Conservation (phyloP, 2,888 invertebrate species). For the Parnassius orleans region DNA sequence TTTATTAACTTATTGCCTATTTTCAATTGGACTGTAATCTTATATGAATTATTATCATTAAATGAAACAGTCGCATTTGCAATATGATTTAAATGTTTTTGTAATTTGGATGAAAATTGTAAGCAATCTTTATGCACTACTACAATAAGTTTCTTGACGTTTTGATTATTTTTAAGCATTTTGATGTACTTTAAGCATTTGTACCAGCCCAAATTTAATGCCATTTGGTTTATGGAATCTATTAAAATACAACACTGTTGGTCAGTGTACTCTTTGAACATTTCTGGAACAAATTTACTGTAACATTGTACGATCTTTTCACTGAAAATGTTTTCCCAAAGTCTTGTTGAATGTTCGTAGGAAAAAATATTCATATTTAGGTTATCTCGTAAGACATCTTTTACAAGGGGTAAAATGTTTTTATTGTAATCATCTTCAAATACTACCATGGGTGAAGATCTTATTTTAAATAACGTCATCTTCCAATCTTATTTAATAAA, state of each 20-base stretch:
- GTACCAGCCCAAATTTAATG: constrained; percentile 59
- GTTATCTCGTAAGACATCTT: constrained; percentile 45
- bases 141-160: constrained; percentile 55
- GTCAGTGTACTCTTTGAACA: constrained; percentile 38
- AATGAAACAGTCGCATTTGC: constrained; percentile 59
- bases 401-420: constrained; percentile 54
- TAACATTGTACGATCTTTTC: constrained; percentile 42
- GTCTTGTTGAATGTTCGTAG: constrained; percentile 56
- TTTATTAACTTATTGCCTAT: constrained; percentile 77
- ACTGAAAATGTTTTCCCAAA: constrained; percentile 58
- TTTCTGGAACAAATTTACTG: constrained; percentile 43
- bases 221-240: constrained; percentile 72
- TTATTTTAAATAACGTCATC: constrained; percentile 63
- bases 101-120: constrained; percentile 56
- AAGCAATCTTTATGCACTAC: constrained; percentile 77
- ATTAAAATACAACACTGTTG: constrained; percentile 54
- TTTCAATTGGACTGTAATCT: constrained; percentile 64
- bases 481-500: background rate
- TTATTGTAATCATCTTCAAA: constrained; percentile 63
- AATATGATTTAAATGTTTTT: constrained; percentile 70
- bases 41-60: constrained; percentile 43
- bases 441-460: constrained; percentile 55
- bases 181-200: constrained; percentile 51
- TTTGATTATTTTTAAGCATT: constrained; percentile 41
- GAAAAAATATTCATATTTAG: constrained; percentile 53